A percentile compares a stretch with the other conserved stretches of the same genome.
phyloP scores from a whole-genome alignment of 2,888 invertebrate species.

The Microchrysa polita region DNA sequence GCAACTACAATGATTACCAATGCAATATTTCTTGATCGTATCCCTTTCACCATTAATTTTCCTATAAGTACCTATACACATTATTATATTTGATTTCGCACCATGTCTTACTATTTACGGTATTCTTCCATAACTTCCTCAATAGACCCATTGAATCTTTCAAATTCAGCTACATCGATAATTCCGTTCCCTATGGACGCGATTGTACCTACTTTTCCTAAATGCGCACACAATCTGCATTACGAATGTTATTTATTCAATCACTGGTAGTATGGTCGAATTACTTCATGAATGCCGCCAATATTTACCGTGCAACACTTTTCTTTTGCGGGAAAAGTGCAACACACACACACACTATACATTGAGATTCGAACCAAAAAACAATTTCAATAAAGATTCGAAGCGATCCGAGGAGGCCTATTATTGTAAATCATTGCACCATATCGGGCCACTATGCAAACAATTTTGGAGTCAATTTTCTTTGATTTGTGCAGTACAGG shows the following conservation, averaged over 20 bases:
- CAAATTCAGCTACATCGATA: too few species aligned
- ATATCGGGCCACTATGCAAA: constrained; percentile 50
- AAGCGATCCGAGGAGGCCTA: constrained; percentile 41
- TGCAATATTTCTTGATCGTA: too few species aligned
- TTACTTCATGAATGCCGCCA: constrained; percentile 29
- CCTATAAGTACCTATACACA: too few species aligned
- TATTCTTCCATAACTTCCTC: constrained; percentile 1
- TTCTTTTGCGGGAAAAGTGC: neutral
- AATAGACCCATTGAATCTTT: too few species aligned
- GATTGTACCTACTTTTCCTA: neutral
- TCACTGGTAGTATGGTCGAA: constrained; percentile 19
- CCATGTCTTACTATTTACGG: constrained; percentile 5
- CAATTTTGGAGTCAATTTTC: constrained; percentile 48
- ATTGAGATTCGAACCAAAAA: constrained; percentile 33
- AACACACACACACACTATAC: neutral
- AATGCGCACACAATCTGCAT: constrained; percentile 30
- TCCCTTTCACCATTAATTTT: too few species aligned
- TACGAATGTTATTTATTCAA: neutral
- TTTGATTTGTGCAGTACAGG: constrained; percentile 48
- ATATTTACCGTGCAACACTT: constrained; percentile 26
- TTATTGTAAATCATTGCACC: constrained; percentile 50
- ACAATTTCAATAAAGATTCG: constrained; percentile 49
- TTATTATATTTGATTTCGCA: too few species aligned
- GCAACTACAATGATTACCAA: too few species aligned
- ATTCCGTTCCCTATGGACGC: too few species aligned